A percentile compares a stretch with the other conserved stretches of the same genome.
Evolutionary conservation across 2,888 invertebrate genomes (phyloP).

Genomic region (Sphaerophoria taeniata): DNA sequence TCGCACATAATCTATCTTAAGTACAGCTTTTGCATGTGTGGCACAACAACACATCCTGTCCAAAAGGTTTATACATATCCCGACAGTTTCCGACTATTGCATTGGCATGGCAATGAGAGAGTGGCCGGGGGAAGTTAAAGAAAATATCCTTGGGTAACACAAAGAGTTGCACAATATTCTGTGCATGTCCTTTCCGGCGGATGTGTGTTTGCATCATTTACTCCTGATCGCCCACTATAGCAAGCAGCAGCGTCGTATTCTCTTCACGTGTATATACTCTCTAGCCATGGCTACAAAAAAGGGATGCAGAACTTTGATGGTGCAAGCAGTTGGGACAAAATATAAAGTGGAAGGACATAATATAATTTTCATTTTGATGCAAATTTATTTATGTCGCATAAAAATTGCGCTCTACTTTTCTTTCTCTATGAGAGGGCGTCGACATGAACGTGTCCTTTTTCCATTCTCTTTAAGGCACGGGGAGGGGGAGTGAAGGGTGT

Average conservation of each 20-base stretch:
- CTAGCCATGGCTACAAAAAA: constrained; percentile 4
- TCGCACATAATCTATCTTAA: constrained; percentile 72
- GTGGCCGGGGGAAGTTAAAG: background rate
- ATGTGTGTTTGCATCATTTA: constrained; percentile 71
- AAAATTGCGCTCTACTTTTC: constrained; percentile 63
- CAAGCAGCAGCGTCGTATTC: constrained; percentile 22
- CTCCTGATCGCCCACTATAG: constrained; percentile 49
- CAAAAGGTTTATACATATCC: constrained; percentile 68
- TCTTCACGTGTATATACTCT: constrained; percentile 23
- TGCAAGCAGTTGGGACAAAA: constrained; percentile 38
- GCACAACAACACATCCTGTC: constrained; percentile 60
- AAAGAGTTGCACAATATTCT: constrained; percentile 54
- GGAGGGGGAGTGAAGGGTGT: background rate
- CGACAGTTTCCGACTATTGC: constrained; percentile 55
- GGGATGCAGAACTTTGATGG: constrained; percentile 1
- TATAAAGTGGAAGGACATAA: constrained; percentile 70
- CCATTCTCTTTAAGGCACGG: constrained; percentile 30
- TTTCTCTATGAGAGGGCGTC: constrained; percentile 39
- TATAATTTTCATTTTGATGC: constrained; percentile 73
- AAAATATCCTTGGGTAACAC: constrained; percentile 34
- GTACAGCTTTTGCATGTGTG: constrained; percentile 61
- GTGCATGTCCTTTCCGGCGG: constrained; percentile 69
- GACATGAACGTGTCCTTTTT: constrained; percentile 52
- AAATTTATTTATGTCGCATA: constrained; percentile 72
- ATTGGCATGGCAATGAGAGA: background rate